A percentile compares a stretch with the other conserved stretches of the same genome.
Evolutionary conservation across 2,888 invertebrate species (phyloP).

Genomic region (Pelosia muscerda): DNA sequence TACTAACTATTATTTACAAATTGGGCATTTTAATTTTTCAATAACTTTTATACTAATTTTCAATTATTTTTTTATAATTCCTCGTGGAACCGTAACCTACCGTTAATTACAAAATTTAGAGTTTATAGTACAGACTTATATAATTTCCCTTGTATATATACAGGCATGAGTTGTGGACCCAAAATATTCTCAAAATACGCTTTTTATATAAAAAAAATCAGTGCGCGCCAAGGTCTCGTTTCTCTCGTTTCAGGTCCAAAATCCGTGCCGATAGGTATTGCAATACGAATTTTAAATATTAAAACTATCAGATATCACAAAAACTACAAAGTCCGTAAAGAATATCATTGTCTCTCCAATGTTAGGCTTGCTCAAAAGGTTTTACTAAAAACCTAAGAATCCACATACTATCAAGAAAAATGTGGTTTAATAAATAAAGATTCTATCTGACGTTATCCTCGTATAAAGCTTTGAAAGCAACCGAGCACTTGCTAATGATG

Average conservation of each 20-base stretch:
- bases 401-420: constrained; percentile 13
- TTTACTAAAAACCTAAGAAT: neutral
- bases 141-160: too few species aligned
- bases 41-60: too few species aligned
- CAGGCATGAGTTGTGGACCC: too few species aligned
- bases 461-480: neutral
- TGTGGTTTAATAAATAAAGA: neutral
- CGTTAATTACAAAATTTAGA: too few species aligned
- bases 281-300: neutral
- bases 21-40: neutral
- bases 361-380: neutral
- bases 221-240: too few species aligned
- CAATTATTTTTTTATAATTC: too few species aligned
- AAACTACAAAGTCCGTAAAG: neutral
- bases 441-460: neutral
- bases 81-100: too few species aligned
- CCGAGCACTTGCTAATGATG: neutral
- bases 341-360: neutral
- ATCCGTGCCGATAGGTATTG: too few species aligned
- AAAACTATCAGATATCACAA: neutral
- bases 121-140: too few species aligned
- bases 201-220: too few species aligned
- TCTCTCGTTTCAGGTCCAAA: too few species aligned
- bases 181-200: too few species aligned
- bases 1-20: neutral